These are phyloP conservation scores for Perccottus glenii DNA, from an alignment of 2,113 vertebrate genomes.

Conservation along the genomic window DNA sequence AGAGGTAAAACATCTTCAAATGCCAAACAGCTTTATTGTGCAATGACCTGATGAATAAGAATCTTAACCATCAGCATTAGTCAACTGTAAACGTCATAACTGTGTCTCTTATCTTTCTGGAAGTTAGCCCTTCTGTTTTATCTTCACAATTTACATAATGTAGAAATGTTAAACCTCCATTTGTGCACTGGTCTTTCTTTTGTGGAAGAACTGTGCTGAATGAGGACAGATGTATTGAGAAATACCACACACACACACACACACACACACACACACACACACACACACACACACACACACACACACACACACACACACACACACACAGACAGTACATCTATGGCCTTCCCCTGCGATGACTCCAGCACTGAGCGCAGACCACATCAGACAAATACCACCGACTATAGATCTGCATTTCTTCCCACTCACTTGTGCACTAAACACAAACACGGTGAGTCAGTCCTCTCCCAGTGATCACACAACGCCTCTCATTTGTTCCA, in stretches of 20 bases:
- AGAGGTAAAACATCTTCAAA: too few species aligned
- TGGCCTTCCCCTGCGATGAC: constrained; percentile 25
- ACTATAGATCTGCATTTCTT: constrained; percentile 9
- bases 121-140: too few species aligned
- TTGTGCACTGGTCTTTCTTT: too few species aligned
- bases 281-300: neutral
- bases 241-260: neutral
- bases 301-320: neutral
- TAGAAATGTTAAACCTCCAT: too few species aligned
- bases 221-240: too few species aligned
- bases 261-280: neutral
- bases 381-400: constrained; percentile 18
- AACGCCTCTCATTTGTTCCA: constrained; percentile 66
- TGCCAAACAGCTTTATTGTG: too few species aligned
- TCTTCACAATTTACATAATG: too few species aligned
- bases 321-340: neutral
- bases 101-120: too few species aligned
- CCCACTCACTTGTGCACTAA: constrained; percentile 18
- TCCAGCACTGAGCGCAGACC: constrained; percentile 27
- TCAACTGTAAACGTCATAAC: too few species aligned
- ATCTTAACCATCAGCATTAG: too few species aligned
- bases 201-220: too few species aligned
- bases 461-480: constrained; percentile 34
- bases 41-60: too few species aligned
- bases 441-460: constrained; percentile 58